Evolutionary conservation across 2,113 vertebrate genomes (phyloP), one percentile per base, ranked within the genome.

Genomic region (Centrocercus urophasianus): DNA sequence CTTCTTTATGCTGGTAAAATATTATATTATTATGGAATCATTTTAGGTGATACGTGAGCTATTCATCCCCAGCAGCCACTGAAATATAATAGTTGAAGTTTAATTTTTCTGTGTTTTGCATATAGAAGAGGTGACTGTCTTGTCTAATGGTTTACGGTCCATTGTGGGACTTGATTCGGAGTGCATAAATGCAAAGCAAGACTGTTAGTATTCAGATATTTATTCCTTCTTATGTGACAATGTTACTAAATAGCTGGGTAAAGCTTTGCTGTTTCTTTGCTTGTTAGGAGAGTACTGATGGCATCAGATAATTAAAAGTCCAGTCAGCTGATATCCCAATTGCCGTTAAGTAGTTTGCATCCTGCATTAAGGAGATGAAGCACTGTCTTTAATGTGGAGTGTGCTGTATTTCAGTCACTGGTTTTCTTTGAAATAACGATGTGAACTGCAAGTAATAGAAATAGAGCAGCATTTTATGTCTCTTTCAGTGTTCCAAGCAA

Each of bases 401-500:
- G 34, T 70, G 52, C 59, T 84, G 34, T 83, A 30, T 88, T 95
- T 95, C 60, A 91, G 69, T 89, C 11, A 4, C 34, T 52, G 27
- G 50, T 79, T 60, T 74, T 85, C 66, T 93, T 93, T 92, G 70
- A 95, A 94, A 83, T 86, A 92, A 86, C 71, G 54, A 95, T 94
- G 15, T 91, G 85, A 95, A 54, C 76, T 93, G 66, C 64, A 97
- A 42, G 84, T 90, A 90, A 69, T 96, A 77, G 56, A 96, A 94
- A 63, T 89, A 91, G 32, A 43, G 60, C 61, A 61, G 19, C 21
- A 43, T 89, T 97, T 96, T 95, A 81, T 93, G 32, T 88, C 56
- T 93, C 82, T 93, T 66, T 95, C 83, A 92, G 48, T 92, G 77
- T 94, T 96, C 94, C 69, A 95, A 95, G 71, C 89, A 95, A 66